Evolutionary conservation across 2,113 vertebrate species (phyloP).

Genomic region (Poicephalus gulielmi): DNA sequence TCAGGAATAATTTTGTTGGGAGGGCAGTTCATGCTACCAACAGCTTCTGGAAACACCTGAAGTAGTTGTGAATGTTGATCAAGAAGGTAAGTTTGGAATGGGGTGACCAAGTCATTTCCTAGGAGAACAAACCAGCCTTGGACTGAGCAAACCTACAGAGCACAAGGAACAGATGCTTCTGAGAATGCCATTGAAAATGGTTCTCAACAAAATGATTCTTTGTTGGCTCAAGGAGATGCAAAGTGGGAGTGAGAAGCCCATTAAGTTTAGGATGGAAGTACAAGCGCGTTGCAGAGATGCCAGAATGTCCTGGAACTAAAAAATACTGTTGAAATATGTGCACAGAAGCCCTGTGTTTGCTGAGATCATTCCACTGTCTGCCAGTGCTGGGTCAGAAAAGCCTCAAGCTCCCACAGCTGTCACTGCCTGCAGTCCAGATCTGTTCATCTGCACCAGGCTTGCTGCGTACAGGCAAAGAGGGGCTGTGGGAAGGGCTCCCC

Average conservation of each 20-base stretch:
- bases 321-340: not conserved
- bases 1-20: not conserved
- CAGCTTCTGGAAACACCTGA: not conserved
- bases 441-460: accelerated
- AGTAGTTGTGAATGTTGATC: not conserved
- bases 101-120: not conserved
- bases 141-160: not conserved
- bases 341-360: constrained; percentile 1
- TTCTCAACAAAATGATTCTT: not conserved
- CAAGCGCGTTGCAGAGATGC: not conserved
- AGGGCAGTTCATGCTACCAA: not conserved
- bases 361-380: not conserved
- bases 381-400: not conserved
- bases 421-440: not conserved
- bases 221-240: not conserved
- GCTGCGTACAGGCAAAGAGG: not conserved
- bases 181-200: not conserved
- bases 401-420: constrained; percentile 18
- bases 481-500: not conserved
- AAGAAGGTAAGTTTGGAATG: not conserved
- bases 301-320: not conserved
- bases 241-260: not conserved
- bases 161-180: not conserved
- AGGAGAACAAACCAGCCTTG: not conserved
- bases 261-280: not conserved